Evolutionary conservation across 2,888 invertebrate genomes (phyloP).

Genomic region (Drosophila atroscutellata): DNA sequence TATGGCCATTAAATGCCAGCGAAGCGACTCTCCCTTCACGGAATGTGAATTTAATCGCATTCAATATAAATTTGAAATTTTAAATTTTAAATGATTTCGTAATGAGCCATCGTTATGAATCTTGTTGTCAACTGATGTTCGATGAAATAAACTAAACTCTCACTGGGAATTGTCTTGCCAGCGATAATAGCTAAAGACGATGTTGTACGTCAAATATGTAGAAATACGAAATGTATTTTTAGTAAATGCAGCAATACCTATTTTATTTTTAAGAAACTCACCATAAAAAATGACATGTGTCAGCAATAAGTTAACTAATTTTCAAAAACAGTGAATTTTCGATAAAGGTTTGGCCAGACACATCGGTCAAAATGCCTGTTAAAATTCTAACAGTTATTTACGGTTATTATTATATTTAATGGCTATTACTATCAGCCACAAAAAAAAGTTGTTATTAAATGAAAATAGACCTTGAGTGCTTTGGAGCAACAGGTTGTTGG

Average conservation of each 20-base stretch:
- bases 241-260: not conserved
- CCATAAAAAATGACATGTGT: not conserved
- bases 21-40: constrained; percentile 13
- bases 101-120: not conserved
- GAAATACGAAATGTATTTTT: not conserved
- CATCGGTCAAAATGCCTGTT: not conserved
- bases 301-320: not conserved
- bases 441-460: not conserved
- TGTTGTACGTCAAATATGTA: not conserved
- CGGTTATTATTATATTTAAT: not conserved
- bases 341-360: not conserved
- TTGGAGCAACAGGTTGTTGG: constrained; percentile 29
- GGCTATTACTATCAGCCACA: not conserved
- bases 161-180: not conserved
- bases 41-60: not conserved
- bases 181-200: not conserved
- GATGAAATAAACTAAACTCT: not conserved
- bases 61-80: not conserved
- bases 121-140: constrained; percentile 1
- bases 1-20: constrained; percentile 19
- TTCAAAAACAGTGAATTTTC: not conserved
- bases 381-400: not conserved
- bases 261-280: not conserved
- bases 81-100: not conserved
- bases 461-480: not conserved